These are phyloP conservation scores for Lepisosteus osseus DNA, from an alignment of 2,113 vertebrate genomes.

Conservation along the genomic window DNA sequence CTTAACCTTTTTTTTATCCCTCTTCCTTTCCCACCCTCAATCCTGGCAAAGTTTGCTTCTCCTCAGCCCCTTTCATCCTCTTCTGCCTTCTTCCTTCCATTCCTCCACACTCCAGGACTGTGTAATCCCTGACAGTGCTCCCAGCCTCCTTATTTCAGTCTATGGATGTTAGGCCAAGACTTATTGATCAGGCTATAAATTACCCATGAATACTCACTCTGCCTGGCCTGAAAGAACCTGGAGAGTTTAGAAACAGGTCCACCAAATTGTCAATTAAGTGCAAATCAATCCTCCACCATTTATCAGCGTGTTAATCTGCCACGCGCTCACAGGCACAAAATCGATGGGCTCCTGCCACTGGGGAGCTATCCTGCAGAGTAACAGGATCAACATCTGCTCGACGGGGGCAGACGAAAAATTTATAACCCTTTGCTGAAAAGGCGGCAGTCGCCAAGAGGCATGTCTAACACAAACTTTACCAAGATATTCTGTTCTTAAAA, in stretches of 20 bases:
- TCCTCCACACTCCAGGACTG: slow-evolving; percentile 6
- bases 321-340: slow-evolving; percentile 39
- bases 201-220: slow-evolving; percentile 57
- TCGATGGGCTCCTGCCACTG: slow-evolving; percentile 56
- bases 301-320: slow-evolving; percentile 74
- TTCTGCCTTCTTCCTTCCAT: background rate
- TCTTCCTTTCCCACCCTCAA: slow-evolving; percentile 8
- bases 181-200: slow-evolving; percentile 68
- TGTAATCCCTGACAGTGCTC: slow-evolving; percentile 57
- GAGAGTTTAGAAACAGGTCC: slow-evolving; percentile 70
- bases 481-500: slow-evolving; percentile 29
- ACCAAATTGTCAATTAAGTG: slow-evolving; percentile 98
- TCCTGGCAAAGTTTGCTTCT: slow-evolving; percentile 21
- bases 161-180: slow-evolving; percentile 64
- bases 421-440: slow-evolving; percentile 54
- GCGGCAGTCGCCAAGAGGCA: slow-evolving; percentile 37
- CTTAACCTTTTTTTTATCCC: slow-evolving; percentile 2
- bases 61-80: slow-evolving; percentile 29
- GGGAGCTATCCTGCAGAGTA: slow-evolving; percentile 66
- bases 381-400: slow-evolving; percentile 53
- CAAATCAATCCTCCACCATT: slow-evolving; percentile 89
- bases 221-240: slow-evolving; percentile 40
- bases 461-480: slow-evolving; percentile 40
- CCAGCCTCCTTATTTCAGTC: slow-evolving; percentile 65
- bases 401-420: slow-evolving; percentile 49